Evolutionary conservation across 2,797 vertebrate genomes (phyloP).

Genomic region (Siniperca obscura): DNA sequence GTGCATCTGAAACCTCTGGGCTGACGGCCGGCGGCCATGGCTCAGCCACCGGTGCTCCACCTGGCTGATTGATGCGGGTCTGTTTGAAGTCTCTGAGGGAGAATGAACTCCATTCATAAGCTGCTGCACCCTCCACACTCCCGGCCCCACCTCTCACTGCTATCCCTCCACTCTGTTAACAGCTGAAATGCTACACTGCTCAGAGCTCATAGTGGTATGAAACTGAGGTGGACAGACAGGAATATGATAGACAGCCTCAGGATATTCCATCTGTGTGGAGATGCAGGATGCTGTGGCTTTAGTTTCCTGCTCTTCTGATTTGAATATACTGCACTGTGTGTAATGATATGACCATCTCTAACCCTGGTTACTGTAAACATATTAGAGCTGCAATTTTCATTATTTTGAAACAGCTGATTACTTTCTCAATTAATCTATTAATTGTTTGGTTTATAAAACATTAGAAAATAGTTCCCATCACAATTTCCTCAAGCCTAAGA

Average conservation of each 20-base stretch:
- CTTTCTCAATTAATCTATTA: neutral
- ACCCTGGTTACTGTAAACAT: neutral
- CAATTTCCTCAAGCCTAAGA: neutral
- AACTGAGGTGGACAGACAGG: slow-evolving; percentile 62
- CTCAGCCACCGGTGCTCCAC: slow-evolving; percentile 68
- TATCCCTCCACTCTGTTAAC: slow-evolving; percentile 77
- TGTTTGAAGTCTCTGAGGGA: slow-evolving; percentile 81
- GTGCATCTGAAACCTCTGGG: slow-evolving; percentile 73
- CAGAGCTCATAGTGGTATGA: slow-evolving; percentile 59
- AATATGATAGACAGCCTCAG: slow-evolving; percentile 55
- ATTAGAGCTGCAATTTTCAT: neutral
- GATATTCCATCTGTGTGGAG: slow-evolving; percentile 42
- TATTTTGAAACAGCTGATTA: neutral
- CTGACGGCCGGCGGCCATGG: slow-evolving; percentile 66
- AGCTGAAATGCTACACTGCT: slow-evolving; percentile 79
- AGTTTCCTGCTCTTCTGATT: slow-evolving; percentile 39
- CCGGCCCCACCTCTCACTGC: slow-evolving; percentile 58
- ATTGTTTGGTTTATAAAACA: slow-evolving; percentile 12
- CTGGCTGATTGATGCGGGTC: slow-evolving; percentile 77
- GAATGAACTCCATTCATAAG: slow-evolving; percentile 82
- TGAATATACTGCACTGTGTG: slow-evolving; percentile 32
- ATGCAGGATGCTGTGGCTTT: slow-evolving; percentile 38
- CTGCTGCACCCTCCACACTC: slow-evolving; percentile 53
- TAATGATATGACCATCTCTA: slow-evolving; percentile 15
- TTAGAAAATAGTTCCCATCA: neutral